Conservation (phyloP, 2,888 invertebrate genomes). For the Morinoia aosen region DNA sequence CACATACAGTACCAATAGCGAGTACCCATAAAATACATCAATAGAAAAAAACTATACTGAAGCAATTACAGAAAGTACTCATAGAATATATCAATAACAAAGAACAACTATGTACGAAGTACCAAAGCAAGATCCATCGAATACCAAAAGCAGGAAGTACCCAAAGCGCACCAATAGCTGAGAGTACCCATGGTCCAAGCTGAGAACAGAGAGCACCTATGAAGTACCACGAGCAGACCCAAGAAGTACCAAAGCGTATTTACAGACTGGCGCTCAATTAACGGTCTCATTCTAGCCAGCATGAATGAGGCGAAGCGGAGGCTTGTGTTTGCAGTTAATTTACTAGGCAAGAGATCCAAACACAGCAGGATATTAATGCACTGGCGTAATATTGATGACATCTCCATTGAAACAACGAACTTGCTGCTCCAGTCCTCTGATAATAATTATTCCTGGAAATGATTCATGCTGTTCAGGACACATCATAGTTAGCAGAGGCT, state of each 20-base stretch:
- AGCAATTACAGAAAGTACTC: no score
- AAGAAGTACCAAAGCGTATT: not conserved
- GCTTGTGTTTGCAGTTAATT: not conserved
- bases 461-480: not conserved
- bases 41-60: not conserved
- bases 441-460: not conserved
- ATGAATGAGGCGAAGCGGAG: not conserved
- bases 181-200: no score
- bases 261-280: not conserved
- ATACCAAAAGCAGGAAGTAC: no score
- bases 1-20: not conserved
- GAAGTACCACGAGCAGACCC: not conserved
- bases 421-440: not conserved
- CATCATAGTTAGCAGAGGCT: not conserved
- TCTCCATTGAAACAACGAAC: not conserved
- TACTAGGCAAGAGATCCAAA: not conserved
- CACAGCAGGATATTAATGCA: not conserved
- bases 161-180: no score
- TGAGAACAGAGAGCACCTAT: no score
- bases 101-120: not conserved
- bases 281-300: not conserved
- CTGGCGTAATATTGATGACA: conserved; percentile 10
- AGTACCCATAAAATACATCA: not conserved
- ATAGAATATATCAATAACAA: not conserved
- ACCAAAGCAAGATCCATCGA: no score